Evolutionary conservation across 2,113 vertebrate genomes (phyloP), one percentile per base, ranked within the genome.

Genomic region (Dinomys branickii): DNA sequence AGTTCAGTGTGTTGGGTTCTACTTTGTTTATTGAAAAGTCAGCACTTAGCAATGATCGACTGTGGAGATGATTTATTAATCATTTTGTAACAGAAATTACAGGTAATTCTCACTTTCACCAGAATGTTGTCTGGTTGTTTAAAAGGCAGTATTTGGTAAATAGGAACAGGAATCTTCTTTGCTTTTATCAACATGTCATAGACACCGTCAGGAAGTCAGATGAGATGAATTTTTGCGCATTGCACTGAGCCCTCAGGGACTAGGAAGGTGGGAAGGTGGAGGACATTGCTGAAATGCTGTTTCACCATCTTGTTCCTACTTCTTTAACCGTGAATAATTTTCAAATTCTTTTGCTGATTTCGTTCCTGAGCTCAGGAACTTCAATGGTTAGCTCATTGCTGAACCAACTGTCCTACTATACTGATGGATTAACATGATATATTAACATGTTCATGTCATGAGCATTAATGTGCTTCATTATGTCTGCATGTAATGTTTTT

Each of bases 41-140:
- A 47, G 30, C 26, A 63, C 3, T 80, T 89, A 44, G 35, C 24
- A 65, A 9, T 52, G 8, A 38, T 35, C 10, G 35, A 56, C 12
- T 9, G 35, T 26, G 28, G 20, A 92, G 33, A 89, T 77, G 44
- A 87, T 88, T 80, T 88, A 56, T 56, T 91, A 77, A 82, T 88
- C 85, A 83, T 88, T 94, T 97, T 33, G 71, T 59, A 88, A 73
- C 5, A 96, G 47, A 95, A 88, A 93, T 65, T 92, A 78, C 2
- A 92, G 91, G 35, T 67, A 56, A 65, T 75, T 95, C 44, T 85
- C 33, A 58, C 94, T 92, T 97, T 90, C 47, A 86, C 87, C 59
- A 94, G 24, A 88, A 67, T 88, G 44, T 67, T 88, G 33, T 58
- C 87, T 94, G 35, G 19, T 90, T 88, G 30, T 89, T 73, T 38